Percentiles rank a stretch among this genome's conserved stretches.
phyloP scores from a whole-genome alignment of 1,140 invertebrate genomes.

The Caenorhabditis tropicalis region DNA sequence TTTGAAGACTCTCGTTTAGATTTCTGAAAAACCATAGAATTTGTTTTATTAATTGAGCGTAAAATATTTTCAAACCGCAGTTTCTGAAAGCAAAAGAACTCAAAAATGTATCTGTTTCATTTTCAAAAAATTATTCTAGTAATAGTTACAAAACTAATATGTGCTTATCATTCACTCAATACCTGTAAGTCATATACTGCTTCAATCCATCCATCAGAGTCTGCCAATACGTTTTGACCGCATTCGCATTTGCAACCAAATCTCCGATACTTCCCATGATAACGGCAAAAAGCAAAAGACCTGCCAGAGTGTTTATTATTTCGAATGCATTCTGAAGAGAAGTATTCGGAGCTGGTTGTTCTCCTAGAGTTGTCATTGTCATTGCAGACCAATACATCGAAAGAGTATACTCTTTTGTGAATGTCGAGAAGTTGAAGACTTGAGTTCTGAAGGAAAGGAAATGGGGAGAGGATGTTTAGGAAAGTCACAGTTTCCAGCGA shows the following conservation, averaged over 20 bases:
- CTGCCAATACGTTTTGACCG: conserved; percentile 16
- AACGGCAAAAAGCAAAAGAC: conserved; percentile 45
- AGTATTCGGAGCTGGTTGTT: conserved; percentile 40
- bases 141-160: too few species aligned
- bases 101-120: too few species aligned
- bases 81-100: too few species aligned
- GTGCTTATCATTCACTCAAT: too few species aligned
- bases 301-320: conserved; percentile 29
- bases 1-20: conserved; percentile 16
- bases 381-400: conserved; percentile 49
- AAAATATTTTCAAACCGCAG: too few species aligned
- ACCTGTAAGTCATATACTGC: conserved; percentile 49
- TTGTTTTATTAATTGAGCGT: too few species aligned
- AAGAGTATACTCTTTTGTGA: conserved; percentile 41
- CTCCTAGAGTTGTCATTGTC: conserved; percentile 49
- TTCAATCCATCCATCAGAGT: conserved; percentile 44
- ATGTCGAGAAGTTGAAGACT: conserved; percentile 19
- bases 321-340: conserved; percentile 38
- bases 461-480: too few species aligned
- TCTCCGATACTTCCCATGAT: conserved; percentile 51
- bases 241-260: conserved; percentile 20
- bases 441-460: conserved; percentile 31
- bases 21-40: not conserved
- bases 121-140: too few species aligned
- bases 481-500: not conserved